A percentile compares a stretch with the other conserved stretches of the same genome.
Evolutionary conservation across 2,113 vertebrate genomes (phyloP).

Genomic region (Carassius auratus): DNA sequence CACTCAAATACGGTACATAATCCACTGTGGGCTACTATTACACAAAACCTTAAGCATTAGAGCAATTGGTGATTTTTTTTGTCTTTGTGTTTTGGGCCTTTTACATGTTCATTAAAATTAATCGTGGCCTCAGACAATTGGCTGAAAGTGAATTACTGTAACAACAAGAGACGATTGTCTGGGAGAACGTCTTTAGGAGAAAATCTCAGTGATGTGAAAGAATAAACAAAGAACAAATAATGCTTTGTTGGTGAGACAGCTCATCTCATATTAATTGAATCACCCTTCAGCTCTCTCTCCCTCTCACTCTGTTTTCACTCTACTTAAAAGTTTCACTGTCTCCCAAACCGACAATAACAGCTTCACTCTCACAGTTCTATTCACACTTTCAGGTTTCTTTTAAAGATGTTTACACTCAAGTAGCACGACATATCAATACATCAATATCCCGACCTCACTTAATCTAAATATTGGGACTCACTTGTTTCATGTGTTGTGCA

Average conservation of each 20-base stretch:
- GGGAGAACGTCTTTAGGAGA: conserved; percentile 25
- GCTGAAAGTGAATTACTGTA: conserved; percentile 63
- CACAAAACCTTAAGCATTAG: neutral
- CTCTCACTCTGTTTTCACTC: conserved; percentile 6
- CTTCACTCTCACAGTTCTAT: neutral
- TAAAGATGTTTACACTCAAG: neutral
- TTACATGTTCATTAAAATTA: conserved; percentile 18
- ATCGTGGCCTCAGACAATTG: conserved; percentile 63
- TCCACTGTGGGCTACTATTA: conserved; percentile 3
- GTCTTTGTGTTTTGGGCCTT: conserved; percentile 42
- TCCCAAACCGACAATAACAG: conserved; percentile 14
- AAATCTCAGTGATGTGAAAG: neutral
- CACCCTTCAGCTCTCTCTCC: conserved; percentile 14
- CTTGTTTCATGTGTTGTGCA: neutral
- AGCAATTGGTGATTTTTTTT: neutral
- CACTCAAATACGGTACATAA: neutral
- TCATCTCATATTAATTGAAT: conserved; percentile 30
- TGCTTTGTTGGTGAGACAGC: conserved; percentile 26
- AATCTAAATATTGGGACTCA: conserved; percentile 5
- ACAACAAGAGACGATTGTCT: conserved; percentile 24
- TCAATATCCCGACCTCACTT: conserved; percentile 23
- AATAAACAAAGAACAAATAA: conserved; percentile 28
- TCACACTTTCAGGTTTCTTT: conserved; percentile 15
- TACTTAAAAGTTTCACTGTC: conserved; percentile 11
- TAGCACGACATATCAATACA: conserved; percentile 7